Percentiles rank a stretch among this genome's conserved stretches.
Evolutionary conservation across 2,888 invertebrate species (phyloP).

Genomic region (Taenaris catops): DNA sequence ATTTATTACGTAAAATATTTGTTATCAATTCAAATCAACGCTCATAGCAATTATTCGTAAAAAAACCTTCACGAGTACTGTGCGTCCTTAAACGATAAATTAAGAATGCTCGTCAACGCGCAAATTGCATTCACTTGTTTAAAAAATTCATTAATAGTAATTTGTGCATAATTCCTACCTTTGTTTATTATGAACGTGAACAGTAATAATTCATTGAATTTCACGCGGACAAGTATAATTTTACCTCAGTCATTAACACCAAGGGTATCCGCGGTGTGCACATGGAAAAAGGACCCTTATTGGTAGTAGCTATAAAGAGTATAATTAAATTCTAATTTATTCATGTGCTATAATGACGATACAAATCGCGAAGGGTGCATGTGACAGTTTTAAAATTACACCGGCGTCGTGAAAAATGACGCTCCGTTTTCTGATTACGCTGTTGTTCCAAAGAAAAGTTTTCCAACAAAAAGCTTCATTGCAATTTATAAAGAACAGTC

Average conservation of each 20-base stretch:
- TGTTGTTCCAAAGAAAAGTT: slow-evolving; percentile 20
- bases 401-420: slow-evolving; percentile 41
- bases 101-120: slow-evolving; percentile 8
- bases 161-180: slow-evolving; percentile 20
- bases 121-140: slow-evolving; percentile 6
- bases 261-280: slow-evolving; percentile 2
- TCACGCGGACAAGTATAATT: slow-evolving; percentile 22
- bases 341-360: slow-evolving; percentile 33
- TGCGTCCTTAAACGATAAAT: slow-evolving; percentile 3
- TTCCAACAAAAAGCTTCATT: slow-evolving; percentile 17
- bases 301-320: slow-evolving; percentile 14
- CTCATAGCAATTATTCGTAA: slow-evolving; percentile 1
- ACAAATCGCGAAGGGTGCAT: slow-evolving; percentile 36
- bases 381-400: slow-evolving; percentile 49
- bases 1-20: no score
- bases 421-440: slow-evolving; percentile 17
- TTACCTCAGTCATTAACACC: slow-evolving; percentile 21
- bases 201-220: slow-evolving; percentile 27
- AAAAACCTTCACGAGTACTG: background rate
- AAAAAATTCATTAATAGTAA: slow-evolving; percentile 15
- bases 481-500: slow-evolving; percentile 10
- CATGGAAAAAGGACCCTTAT: slow-evolving; percentile 18
- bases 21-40: no score
- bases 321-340: slow-evolving; percentile 15
- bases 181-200: slow-evolving; percentile 23